phyloP scores from a whole-genome alignment of 2,113 vertebrate genomes.

The Cygnus atratus region DNA sequence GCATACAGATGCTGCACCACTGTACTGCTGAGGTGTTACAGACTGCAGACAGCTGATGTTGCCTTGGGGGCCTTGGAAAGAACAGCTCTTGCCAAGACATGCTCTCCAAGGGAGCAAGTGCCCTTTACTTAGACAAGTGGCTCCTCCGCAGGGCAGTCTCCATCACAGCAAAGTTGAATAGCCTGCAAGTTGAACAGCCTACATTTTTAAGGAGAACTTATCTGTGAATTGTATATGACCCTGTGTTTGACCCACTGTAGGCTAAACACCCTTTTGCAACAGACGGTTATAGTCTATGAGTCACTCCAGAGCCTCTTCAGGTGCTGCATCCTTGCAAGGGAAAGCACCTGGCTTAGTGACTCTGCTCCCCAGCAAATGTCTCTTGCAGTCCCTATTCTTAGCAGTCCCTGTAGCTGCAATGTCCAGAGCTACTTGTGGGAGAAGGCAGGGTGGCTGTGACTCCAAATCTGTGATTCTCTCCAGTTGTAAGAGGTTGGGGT shows the following conservation, averaged over 20 bases:
- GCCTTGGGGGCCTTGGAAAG: background rate
- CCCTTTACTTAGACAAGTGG: background rate
- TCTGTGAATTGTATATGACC: background rate
- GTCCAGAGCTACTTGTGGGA: background rate
- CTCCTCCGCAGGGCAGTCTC: background rate
- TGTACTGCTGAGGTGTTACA: background rate
- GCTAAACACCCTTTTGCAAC: background rate
- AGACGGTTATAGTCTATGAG: accelerated
- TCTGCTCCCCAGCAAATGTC: background rate
- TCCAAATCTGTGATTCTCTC: accelerated
- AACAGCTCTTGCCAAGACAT: background rate
- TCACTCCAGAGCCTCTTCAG: background rate
- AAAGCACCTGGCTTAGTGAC: background rate
- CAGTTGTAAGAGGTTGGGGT: background rate
- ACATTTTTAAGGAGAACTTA: background rate
- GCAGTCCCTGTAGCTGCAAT: accelerated
- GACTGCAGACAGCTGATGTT: background rate
- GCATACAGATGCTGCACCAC: background rate
- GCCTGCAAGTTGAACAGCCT: background rate
- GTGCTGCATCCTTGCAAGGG: background rate
- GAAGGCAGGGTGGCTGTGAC: background rate
- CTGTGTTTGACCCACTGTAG: background rate
- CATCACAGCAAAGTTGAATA: background rate
- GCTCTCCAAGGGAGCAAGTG: background rate
- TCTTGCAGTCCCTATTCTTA: background rate